Evolutionary conservation across 2,888 invertebrate genomes (phyloP).

Genomic region (Tipula unca): DNA sequence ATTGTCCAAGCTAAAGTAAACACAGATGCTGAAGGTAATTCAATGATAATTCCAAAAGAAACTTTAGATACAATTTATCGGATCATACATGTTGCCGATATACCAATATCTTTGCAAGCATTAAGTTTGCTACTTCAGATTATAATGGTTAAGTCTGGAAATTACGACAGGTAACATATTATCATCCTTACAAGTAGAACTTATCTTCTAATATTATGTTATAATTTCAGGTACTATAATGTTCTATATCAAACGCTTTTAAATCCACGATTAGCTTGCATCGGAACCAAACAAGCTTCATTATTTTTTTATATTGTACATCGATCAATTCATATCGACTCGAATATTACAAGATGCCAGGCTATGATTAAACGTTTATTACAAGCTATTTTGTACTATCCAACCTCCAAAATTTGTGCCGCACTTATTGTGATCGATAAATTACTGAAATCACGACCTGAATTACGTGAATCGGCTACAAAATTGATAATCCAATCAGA

Average conservation of each 20-base stretch:
- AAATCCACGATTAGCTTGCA: conserved; percentile 58
- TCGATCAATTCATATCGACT: conserved; percentile 75
- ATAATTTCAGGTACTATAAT: conserved; percentile 54
- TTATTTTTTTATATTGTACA: conserved; percentile 80
- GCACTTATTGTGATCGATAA: conserved; percentile 54
- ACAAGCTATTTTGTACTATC: conserved; percentile 57
- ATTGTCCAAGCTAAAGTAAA: conserved; percentile 36
- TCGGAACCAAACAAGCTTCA: conserved; percentile 53
- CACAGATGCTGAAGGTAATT: conserved; percentile 28
- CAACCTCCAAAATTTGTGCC: conserved; percentile 72
- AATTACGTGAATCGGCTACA: conserved; percentile 34
- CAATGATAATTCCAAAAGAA: conserved; percentile 37
- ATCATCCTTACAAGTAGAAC: background rate
- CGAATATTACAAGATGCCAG: conserved; percentile 57
- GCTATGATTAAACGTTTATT: conserved; percentile 81
- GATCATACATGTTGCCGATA: conserved; percentile 70
- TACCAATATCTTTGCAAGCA: conserved; percentile 53
- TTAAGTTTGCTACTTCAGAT: conserved; percentile 37
- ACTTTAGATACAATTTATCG: conserved; percentile 63
- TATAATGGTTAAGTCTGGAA: conserved; percentile 34
- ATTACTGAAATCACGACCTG: conserved; percentile 59
- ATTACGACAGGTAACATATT: conserved; percentile 33
- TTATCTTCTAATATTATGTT: background rate
- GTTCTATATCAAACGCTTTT: conserved; percentile 82
- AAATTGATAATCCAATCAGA: conserved; percentile 28